Evolutionary conservation across 2,113 vertebrate genomes (phyloP).

Genomic region (Sceloporus undulatus): DNA sequence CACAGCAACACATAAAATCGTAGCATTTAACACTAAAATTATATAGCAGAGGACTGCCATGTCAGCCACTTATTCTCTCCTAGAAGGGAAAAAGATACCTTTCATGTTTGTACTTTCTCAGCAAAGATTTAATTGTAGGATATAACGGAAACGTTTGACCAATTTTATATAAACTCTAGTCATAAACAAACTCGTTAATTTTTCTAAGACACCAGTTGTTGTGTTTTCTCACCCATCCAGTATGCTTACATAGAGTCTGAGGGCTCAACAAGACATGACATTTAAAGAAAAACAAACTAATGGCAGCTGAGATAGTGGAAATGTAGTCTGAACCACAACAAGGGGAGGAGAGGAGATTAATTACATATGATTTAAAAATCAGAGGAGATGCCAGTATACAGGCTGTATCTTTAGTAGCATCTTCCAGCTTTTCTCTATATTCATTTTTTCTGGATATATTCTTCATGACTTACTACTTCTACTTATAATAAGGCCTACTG

Average conservation of each 20-base stretch:
- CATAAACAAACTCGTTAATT: neutral
- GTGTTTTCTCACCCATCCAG: neutral
- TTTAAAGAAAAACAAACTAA: neutral
- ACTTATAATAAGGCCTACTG: too few species aligned
- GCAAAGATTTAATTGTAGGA: conserved; percentile 13
- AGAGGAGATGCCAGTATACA: too few species aligned
- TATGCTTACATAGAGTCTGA: neutral
- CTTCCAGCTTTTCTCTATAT: too few species aligned
- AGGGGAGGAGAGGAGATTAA: neutral
- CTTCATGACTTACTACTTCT: too few species aligned
- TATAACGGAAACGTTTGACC: neutral
- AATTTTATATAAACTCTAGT: neutral
- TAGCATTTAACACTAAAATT: conserved; percentile 1
- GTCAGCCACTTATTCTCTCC: neutral
- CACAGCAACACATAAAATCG: neutral
- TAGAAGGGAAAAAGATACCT: neutral
- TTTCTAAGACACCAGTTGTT: neutral
- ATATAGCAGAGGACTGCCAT: neutral
- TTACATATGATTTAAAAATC: too few species aligned
- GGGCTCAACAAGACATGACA: neutral
- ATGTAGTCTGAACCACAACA: neutral
- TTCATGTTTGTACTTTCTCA: neutral
- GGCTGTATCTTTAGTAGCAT: too few species aligned
- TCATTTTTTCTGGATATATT: too few species aligned
- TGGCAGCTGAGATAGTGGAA: neutral